phyloP scores from a whole-genome alignment of 2,113 vertebrate species.

The Eptesicus fuscus region DNA sequence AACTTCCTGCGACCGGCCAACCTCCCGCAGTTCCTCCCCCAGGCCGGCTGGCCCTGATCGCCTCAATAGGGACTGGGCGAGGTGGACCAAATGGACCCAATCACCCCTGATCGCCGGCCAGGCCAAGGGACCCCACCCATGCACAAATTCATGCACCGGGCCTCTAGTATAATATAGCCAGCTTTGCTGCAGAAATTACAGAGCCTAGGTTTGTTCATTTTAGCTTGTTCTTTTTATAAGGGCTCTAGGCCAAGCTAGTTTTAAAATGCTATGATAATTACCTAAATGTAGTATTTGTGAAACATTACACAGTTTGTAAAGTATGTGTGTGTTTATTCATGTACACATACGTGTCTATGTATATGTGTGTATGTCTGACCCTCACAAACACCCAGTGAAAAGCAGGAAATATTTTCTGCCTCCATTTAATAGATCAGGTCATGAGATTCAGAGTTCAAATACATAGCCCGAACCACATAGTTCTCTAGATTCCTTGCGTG shows the following conservation, averaged over 20 bases:
- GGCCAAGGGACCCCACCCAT: no score
- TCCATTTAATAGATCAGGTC: background rate
- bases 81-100: no score
- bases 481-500: background rate
- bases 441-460: background rate
- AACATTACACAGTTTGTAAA: background rate
- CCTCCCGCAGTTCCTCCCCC: no score
- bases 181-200: background rate
- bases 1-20: no score
- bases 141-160: no score
- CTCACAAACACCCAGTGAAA: background rate
- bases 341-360: background rate
- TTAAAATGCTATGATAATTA: constrained; percentile 9
- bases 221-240: background rate
- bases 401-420: background rate
- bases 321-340: background rate
- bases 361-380: background rate
- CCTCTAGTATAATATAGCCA: background rate
- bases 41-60: no score
- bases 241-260: background rate
- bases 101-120: no score
- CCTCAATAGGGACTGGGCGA: no score
- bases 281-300: background rate
- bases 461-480: background rate
- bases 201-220: background rate